Evolutionary conservation across 2,888 invertebrate species (phyloP).

Genomic region (Alloplasta piceator): DNA sequence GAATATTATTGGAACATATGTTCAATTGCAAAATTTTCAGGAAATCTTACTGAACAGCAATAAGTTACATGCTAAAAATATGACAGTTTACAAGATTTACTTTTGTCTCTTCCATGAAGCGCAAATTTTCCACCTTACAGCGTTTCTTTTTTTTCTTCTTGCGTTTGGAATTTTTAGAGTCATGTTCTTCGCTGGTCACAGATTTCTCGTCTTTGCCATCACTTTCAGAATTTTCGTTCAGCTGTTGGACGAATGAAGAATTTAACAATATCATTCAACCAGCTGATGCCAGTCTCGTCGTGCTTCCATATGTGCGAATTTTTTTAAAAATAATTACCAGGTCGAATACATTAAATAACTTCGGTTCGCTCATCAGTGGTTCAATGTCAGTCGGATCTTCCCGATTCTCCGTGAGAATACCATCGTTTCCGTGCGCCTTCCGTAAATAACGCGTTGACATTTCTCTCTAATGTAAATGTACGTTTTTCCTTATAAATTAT

Average conservation of each 20-base stretch:
- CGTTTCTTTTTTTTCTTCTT: conserved; percentile 88
- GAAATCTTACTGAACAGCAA: no score
- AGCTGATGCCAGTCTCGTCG: not conserved
- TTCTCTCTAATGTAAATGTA: conserved; percentile 21
- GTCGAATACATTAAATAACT: conserved; percentile 88
- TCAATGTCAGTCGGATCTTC: conserved; percentile 85
- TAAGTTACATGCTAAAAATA: no score
- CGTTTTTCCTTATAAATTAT: no score
- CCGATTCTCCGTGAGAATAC: conserved; percentile 84
- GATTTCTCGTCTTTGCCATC: conserved; percentile 85
- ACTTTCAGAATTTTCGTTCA: conserved; percentile 89
- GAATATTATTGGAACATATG: no score
- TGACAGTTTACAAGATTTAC: no score
- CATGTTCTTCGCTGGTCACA: conserved; percentile 86
- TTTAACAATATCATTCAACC: conserved; percentile 7
- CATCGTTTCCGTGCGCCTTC: conserved; percentile 87
- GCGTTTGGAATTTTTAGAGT: conserved; percentile 84
- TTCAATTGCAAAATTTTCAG: no score
- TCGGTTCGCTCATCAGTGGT: conserved; percentile 84
- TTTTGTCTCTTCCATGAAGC: no score
- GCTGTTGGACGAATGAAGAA: conserved; percentile 80
- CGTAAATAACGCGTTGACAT: conserved; percentile 89
- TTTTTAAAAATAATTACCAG: conserved; percentile 85
- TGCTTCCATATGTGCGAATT: not conserved
- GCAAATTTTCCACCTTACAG: conserved; percentile 82